phyloP scores from a whole-genome alignment of 1,140 invertebrate species.

The Eupristina koningsbergeri region DNA sequence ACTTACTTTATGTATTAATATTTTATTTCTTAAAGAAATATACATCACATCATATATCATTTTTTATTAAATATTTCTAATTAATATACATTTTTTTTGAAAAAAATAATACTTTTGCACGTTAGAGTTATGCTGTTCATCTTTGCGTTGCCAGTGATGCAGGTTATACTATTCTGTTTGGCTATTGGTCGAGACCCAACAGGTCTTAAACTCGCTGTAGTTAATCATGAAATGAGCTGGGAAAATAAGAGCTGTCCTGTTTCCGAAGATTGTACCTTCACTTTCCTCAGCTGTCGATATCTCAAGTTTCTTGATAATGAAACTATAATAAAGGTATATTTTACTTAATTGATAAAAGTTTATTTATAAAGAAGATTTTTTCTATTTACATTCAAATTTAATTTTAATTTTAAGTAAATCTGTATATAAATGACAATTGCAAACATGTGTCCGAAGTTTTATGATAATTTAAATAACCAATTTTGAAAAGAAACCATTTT shows the following conservation, averaged over 20 bases:
- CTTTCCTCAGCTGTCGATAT: slow-evolving; percentile 84
- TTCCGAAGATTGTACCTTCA: slow-evolving; percentile 79
- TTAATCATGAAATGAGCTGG: slow-evolving; percentile 85
- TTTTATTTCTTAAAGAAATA: no score
- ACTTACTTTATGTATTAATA: no score
- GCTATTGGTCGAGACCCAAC: slow-evolving; percentile 93
- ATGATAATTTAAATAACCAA: no score
- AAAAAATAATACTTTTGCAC: not conserved
- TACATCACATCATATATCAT: no score
- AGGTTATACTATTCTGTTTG: slow-evolving; percentile 95
- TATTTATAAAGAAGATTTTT: no score
- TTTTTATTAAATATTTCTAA: no score
- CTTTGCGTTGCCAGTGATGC: slow-evolving; percentile 91
- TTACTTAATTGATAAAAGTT: no score
- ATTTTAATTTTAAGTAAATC: no score
- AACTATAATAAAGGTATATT: slow-evolving; percentile 75
- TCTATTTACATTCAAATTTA: no score
- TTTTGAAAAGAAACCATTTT: no score
- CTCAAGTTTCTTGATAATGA: slow-evolving; percentile 79
- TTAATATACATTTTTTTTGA: not conserved
- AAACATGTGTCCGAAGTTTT: no score
- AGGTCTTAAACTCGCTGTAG: slow-evolving; percentile 87
- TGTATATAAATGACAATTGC: no score
- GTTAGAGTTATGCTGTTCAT: slow-evolving; percentile 92
- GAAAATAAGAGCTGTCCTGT: slow-evolving; percentile 71